phyloP scores from a whole-genome alignment of 2,113 vertebrate genomes.

The Phylloscopus trochilus region DNA sequence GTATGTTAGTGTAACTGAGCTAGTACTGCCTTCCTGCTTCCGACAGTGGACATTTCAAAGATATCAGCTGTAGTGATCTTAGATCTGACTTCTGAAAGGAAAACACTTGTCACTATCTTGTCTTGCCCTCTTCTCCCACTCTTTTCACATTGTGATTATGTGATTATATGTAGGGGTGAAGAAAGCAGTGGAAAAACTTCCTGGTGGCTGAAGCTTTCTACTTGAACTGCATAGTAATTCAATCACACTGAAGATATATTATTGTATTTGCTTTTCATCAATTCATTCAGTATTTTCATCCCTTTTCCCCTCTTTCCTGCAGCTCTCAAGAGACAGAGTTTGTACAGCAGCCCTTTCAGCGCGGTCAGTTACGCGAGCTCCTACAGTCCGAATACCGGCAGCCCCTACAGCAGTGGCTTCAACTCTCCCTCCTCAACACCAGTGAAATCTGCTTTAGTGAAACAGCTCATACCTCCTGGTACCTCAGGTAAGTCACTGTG shows the following conservation, averaged over 20 bases:
- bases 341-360: slow-evolving; percentile 88
- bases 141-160: not conserved
- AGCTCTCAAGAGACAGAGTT: slow-evolving; percentile 91
- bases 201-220: not conserved
- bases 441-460: slow-evolving; percentile 84
- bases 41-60: not conserved
- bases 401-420: slow-evolving; percentile 93
- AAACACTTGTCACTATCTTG: not conserved
- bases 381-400: slow-evolving; percentile 88
- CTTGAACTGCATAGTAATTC: not conserved
- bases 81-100: not conserved
- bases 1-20: not conserved
- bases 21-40: not conserved
- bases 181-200: not conserved
- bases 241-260: not conserved
- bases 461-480: slow-evolving; percentile 89
- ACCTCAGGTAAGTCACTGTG: slow-evolving; percentile 78
- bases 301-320: not conserved
- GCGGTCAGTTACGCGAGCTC: slow-evolving; percentile 82
- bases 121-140: not conserved
- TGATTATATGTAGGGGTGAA: not conserved
- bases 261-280: not conserved
- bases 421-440: slow-evolving; percentile 94
- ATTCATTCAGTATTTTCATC: not conserved
- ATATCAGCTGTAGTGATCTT: not conserved